Base-by-base conservation (phyloP, 2,888 invertebrate genomes). In the Melangyna quadrimaculata region DNA sequence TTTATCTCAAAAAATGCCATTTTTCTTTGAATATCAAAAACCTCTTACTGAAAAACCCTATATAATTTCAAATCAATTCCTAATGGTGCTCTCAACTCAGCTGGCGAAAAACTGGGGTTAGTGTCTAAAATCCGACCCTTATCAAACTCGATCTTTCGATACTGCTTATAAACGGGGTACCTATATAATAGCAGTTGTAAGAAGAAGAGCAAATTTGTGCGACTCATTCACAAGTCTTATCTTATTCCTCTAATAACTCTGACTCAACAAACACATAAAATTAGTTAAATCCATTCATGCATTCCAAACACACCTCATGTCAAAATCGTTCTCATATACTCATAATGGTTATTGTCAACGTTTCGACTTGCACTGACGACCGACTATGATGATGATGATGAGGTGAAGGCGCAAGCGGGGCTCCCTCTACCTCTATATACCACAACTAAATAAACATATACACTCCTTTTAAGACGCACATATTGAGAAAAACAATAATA, bases 211-310 rank as follows among this genome's bases (percentile, higher is more conserved):
- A 22, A 59, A 7, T 35, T 51, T 24, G n/a, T 51, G 51, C 51
- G 51, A 51, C 51, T 27, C 3, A 12, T 14, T 35, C 3, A 19
- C 9, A 10, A 9, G 12, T 48, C 24, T 63, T 53, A 37, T n/a
- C 8, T 24, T 8, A 32, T 37, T 61, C 10, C 10, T 17, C 19
- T 14, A n/a, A 24, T 10, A 12, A 12, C 19, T 71, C 27, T 79
- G 79, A 79, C 43, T 84, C 53, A 78, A 65, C 24, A 17, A 70
- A 74, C 10, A 71, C 24, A 40, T 22, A 70, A 78, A 74, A 84
- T 79, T 71, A 67, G 57, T 71, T 40, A 75, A 72, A 69, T 53
- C 74, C 80, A 84, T 77, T 79, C 75, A 77, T 69, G 80, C 75
- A 75, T 79, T 71, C 79, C 79, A 84, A 67, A 67, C 63, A 65